These are phyloP conservation scores for Chrysochloris asiatica DNA, from an alignment of 2,113 vertebrate genomes.

Conservation along the genomic window DNA sequence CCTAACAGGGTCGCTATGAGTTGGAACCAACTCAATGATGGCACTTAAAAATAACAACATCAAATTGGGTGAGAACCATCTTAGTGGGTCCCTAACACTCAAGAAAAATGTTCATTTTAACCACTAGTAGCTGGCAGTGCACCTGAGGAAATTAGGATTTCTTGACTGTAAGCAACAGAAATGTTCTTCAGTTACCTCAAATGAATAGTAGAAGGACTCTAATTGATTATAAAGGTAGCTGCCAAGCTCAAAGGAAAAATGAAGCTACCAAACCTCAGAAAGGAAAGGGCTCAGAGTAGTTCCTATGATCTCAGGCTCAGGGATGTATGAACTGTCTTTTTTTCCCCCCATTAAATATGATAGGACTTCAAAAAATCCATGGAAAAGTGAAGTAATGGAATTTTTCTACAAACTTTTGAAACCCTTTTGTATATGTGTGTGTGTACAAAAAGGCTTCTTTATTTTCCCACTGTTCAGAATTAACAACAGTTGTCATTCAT, in stretches of 20 bases:
- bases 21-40: no score
- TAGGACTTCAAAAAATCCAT: no score
- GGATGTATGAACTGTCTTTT: not conserved
- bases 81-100: not conserved
- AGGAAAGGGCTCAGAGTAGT: not conserved
- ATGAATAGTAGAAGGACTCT: no score
- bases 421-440: no score
- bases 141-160: not conserved
- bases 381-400: not conserved
- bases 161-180: conserved; percentile 1
- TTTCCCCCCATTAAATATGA: not conserved
- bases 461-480: not conserved
- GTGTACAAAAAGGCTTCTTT: not conserved
- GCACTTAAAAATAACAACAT: no score
- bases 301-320: not conserved
- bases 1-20: no score
- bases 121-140: no score
- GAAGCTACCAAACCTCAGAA: not conserved
- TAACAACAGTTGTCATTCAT: not conserved
- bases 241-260: conserved; percentile 23
- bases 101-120: not conserved
- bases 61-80: not conserved
- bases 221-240: not conserved
- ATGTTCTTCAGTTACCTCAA: not conserved
- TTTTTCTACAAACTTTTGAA: no score